Evolutionary conservation across 2,888 invertebrate genomes (phyloP).

Genomic region (Timema cristinae): DNA sequence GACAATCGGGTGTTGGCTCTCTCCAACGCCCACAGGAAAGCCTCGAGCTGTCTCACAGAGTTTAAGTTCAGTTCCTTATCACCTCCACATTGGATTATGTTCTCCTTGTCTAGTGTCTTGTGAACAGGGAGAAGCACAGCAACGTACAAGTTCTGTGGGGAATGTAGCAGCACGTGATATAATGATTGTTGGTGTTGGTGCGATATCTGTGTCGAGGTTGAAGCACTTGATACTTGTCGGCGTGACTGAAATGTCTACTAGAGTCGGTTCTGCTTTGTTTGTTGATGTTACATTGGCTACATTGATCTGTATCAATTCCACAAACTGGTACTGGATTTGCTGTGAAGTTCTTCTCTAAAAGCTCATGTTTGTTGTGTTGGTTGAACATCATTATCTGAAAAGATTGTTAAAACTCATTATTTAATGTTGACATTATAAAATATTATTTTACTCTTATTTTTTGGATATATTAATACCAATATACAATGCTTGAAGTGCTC

Average conservation of each 20-base stretch:
- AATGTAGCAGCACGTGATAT: slow-evolving; percentile 21
- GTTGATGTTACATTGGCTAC: slow-evolving; percentile 8
- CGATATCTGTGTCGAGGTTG: neutral
- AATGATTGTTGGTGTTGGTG: slow-evolving; percentile 7
- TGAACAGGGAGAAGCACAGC: slow-evolving; percentile 26
- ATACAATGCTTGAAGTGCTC: too few species aligned
- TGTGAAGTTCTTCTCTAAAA: slow-evolving; percentile 1
- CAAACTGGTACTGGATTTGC: neutral
- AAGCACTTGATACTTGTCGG: neutral
- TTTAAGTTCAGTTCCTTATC: slow-evolving; percentile 20
- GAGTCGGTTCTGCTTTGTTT: neutral
- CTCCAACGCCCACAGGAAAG: slow-evolving; percentile 45
- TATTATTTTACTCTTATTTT: neutral
- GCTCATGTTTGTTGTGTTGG: neutral
- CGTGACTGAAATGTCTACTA: neutral
- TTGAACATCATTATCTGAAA: slow-evolving; percentile 15
- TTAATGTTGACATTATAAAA: neutral
- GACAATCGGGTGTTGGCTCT: slow-evolving; percentile 40
- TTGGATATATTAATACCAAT: too few species aligned
- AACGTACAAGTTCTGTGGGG: slow-evolving; percentile 24
- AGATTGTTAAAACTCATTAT: neutral
- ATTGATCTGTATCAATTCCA: neutral
- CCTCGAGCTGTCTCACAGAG: slow-evolving; percentile 42
- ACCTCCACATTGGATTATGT: slow-evolving; percentile 19
- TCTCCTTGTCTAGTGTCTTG: slow-evolving; percentile 20